Conservation (phyloP, 2,888 invertebrate genomes). For the Dione juno region DNA sequence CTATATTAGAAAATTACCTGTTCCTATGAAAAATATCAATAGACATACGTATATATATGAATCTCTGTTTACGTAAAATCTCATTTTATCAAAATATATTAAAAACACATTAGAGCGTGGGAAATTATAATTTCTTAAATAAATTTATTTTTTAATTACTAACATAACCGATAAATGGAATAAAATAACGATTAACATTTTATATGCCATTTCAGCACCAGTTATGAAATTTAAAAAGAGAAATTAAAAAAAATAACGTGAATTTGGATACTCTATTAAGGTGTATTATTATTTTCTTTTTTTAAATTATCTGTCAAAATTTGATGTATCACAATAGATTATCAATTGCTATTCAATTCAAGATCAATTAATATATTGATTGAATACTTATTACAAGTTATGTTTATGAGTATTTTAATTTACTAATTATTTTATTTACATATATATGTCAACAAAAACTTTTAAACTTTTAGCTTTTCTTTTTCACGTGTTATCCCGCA, state of each 20-base stretch:
- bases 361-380: slow-evolving; percentile 1
- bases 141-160: background rate
- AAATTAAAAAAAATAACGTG: too few species aligned
- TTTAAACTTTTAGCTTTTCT: background rate
- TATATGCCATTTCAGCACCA: background rate
- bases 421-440: background rate
- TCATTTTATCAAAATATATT: background rate
- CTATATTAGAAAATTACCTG: too few species aligned
- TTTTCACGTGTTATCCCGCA: too few species aligned
- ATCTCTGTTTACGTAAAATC: background rate
- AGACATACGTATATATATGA: too few species aligned
- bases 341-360: background rate
- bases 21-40: too few species aligned
- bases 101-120: background rate
- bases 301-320: background rate
- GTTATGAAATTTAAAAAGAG: too few species aligned
- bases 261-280: background rate
- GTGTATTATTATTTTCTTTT: background rate
- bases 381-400: background rate
- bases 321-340: background rate
- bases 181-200: background rate
- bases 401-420: background rate
- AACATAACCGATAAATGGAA: background rate
- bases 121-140: background rate
- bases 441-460: background rate